Evolutionary conservation across 1,140 invertebrate species (phyloP).

Genomic region (Eupristina koningsbergeri): DNA sequence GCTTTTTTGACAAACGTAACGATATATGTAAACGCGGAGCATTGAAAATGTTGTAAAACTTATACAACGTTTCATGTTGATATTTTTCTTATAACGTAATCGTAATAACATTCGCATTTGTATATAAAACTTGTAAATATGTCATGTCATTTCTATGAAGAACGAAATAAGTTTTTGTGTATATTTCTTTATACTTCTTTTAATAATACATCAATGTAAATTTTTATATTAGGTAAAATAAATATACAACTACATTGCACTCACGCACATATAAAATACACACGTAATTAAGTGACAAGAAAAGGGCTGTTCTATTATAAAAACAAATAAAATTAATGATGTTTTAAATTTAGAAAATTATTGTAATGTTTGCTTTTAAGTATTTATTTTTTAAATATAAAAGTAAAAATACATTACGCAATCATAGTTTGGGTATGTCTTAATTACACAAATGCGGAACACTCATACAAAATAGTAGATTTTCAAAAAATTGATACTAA

Average conservation of each 20-base stretch:
- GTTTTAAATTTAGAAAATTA: not conserved
- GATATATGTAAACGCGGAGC: not conserved
- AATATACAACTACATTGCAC: not conserved
- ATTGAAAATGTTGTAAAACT: constrained; percentile 12
- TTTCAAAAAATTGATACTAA: not conserved
- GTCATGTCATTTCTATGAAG: constrained; percentile 63
- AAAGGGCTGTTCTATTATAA: not conserved
- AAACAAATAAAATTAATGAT: not conserved
- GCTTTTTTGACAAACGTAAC: constrained; percentile 15
- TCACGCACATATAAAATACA: not conserved
- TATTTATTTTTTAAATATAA: not conserved
- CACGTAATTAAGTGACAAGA: not conserved
- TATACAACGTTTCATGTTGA: constrained; percentile 59
- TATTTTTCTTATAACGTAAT: constrained; percentile 61
- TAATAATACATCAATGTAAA: constrained; percentile 62
- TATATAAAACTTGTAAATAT: constrained; percentile 69
- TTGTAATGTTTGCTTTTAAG: not conserved
- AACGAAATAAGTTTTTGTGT: constrained; percentile 67
- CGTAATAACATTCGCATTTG: constrained; percentile 52
- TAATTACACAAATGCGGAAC: not conserved
- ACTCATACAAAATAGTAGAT: not conserved
- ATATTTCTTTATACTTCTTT: constrained; percentile 72
- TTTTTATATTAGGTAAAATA: constrained; percentile 54
- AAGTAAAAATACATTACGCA: not conserved
- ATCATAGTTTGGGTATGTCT: not conserved